Evolutionary conservation across 2,797 vertebrate genomes (phyloP), one percentile per base, ranked within the genome.

Genomic region (Sebastes iracundus): DNA sequence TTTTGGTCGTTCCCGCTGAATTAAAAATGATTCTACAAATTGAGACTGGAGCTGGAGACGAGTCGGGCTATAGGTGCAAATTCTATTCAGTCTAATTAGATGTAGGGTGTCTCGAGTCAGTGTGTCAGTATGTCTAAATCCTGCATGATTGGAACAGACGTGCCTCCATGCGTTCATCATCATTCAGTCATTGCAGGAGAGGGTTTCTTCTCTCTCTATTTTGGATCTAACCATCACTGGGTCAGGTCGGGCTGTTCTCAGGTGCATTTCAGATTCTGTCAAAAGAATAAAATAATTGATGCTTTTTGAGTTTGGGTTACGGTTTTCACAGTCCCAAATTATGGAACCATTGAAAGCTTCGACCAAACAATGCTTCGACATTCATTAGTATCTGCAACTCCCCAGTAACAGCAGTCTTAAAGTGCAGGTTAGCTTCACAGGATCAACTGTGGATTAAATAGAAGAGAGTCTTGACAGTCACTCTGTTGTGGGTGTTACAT

Each of bases 361-460:
- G 2, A 30, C 66, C 32, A 30, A 20, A 18, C 12, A 16, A 20
- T 67, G 4, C 53, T 13, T 55, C 42, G n/a, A 25, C 56, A 59
- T 65, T 73, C 53, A 75, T 30, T 28, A 23, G 23, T 53, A 22
- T 46, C 30, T 60, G 53, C 59, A 80, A 18, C 71, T 72, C 20
- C 42, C 28, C 58, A 75, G 58, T 38, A 63, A 67, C 63, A 53
- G 62, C 52, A 65, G 32, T 74, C 11, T 42, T 49, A 20, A 7
- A 46, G 63, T n/a, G 14, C 59, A 58, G 35, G 30, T 23, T 78
- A 46, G 33, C 49, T 59, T 23, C 38, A 32, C 66, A 42, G 70
- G 6, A 61, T 79, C 56, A 79, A 27, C 73, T 63, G 67, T 62
- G 68, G 52, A 60, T 77, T 67, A 14, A 71, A 53, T 10, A 13